These are phyloP conservation scores for Luffia ferchaultella DNA, from an alignment of 2,888 invertebrate species.

Conservation along the genomic window DNA sequence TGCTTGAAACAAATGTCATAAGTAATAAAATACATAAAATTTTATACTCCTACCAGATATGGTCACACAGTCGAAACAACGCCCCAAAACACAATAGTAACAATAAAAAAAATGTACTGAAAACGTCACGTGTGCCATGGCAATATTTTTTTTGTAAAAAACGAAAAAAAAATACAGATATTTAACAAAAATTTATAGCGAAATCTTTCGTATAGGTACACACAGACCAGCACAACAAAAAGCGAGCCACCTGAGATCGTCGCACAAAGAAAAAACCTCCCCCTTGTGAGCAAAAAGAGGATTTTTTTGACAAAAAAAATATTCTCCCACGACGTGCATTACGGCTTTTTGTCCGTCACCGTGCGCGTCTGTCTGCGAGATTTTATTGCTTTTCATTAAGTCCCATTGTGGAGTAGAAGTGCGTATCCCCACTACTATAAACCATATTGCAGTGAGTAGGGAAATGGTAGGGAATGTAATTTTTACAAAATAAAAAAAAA, in stretches of 20 bases:
- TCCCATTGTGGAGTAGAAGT: conserved; percentile 10
- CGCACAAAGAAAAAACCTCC: conserved; percentile 37
- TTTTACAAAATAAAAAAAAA: too few relatives aligned
- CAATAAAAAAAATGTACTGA: too few relatives aligned
- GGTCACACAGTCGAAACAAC: too few relatives aligned
- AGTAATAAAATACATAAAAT: too few relatives aligned
- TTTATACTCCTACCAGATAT: too few relatives aligned
- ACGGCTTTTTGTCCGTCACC: conserved; percentile 31
- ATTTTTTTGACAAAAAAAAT: conserved; percentile 26
- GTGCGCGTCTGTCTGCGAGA: conserved; percentile 12
- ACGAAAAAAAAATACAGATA: too few relatives aligned
- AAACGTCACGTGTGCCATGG: too few relatives aligned
- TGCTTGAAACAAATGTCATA: too few relatives aligned
- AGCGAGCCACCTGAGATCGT: conserved; percentile 36
- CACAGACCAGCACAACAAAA: not conserved
- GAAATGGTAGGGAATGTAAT: too few relatives aligned
- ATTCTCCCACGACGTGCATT: conserved; percentile 43
- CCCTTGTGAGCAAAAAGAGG: conserved; percentile 30
- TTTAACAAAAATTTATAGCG: not conserved
- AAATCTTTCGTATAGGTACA: not conserved
- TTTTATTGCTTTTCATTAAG: conserved; percentile 15
- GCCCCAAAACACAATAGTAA: too few relatives aligned
- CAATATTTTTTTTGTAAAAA: too few relatives aligned
- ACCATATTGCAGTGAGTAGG: too few relatives aligned
- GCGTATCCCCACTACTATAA: not conserved